Evolutionary conservation across 2,797 vertebrate genomes (phyloP).

Genomic region (Chelon labrosus): DNA sequence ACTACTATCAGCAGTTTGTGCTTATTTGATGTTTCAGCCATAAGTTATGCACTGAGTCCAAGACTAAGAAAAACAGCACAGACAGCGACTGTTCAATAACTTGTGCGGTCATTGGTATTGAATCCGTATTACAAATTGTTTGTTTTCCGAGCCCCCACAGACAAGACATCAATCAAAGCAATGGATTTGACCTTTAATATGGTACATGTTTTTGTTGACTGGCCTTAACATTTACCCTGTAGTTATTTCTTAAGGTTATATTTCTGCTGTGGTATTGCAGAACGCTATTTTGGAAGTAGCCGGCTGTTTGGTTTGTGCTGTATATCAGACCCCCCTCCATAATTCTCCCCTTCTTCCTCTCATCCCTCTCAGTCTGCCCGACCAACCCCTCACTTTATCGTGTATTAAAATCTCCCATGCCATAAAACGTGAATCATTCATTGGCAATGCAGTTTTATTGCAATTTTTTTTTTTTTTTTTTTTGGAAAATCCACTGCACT

Average conservation of each 20-base stretch:
- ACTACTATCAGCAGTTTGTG: neutral
- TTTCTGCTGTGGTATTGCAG: neutral
- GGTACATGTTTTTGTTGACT: neutral
- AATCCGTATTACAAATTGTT: neutral
- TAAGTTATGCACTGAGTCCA: too few species aligned
- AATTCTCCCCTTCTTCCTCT: slow-evolving; percentile 10
- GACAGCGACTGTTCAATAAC: neutral
- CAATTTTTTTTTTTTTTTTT: slow-evolving; percentile 30
- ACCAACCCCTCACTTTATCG: slow-evolving; percentile 11
- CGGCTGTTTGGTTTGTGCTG: neutral
- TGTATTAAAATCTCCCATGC: slow-evolving; percentile 15
- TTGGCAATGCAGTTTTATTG: slow-evolving; percentile 31
- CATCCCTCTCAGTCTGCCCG: neutral
- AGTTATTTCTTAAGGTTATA: neutral
- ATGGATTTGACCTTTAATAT: neutral
- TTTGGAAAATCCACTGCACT: slow-evolving; percentile 33
- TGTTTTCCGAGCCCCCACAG: neutral
- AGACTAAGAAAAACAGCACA: neutral
- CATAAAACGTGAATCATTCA: slow-evolving; percentile 39
- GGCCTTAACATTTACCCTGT: neutral
- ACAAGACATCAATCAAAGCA: neutral
- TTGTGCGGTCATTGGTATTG: neutral
- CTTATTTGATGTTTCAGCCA: neutral
- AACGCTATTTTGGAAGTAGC: neutral
- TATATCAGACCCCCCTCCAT: neutral